Evolutionary conservation across 1,140 invertebrate genomes (phyloP).

Genomic region (Nymphalis io): DNA sequence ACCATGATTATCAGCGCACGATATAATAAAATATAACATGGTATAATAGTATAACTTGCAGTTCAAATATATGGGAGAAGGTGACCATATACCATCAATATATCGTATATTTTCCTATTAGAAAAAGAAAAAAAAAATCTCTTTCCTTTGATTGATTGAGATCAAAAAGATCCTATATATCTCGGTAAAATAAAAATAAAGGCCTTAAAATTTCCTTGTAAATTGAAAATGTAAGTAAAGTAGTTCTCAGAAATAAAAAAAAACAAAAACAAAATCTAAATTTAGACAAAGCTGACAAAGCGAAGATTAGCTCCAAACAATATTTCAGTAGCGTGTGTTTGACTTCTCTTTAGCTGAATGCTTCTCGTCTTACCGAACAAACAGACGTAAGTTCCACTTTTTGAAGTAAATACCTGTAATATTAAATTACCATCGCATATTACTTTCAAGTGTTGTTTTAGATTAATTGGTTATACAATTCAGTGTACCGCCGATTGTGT

Average conservation of each 20-base stretch:
- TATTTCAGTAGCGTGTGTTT: conserved; percentile 22
- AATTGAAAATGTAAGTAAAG: too few relatives aligned
- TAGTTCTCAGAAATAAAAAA: background rate
- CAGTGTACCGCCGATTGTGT: background rate
- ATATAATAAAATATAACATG: too few relatives aligned
- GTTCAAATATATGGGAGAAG: too few relatives aligned
- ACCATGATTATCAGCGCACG: too few relatives aligned
- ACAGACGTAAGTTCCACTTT: conserved; percentile 6
- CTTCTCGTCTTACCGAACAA: conserved; percentile 15
- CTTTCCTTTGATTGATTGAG: too few relatives aligned
- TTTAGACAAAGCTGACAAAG: conserved; percentile 6
- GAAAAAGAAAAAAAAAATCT: too few relatives aligned
- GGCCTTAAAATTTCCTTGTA: too few relatives aligned
- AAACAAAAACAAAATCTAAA: conserved; percentile 1
- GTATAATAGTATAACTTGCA: too few relatives aligned
- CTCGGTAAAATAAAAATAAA: too few relatives aligned
- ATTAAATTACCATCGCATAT: conserved; percentile 20
- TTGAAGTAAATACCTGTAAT: conserved; percentile 10
- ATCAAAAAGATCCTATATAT: too few relatives aligned
- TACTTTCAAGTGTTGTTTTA: conserved; percentile 16
- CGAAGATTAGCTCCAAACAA: conserved; percentile 18
- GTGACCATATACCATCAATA: too few relatives aligned
- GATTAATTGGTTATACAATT: conserved; percentile 7
- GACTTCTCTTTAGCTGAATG: conserved; percentile 7
- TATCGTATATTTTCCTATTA: too few relatives aligned